These are phyloP conservation scores for Cabera pusaria DNA, from an alignment of 2,888 invertebrate species.

Conservation along the genomic window DNA sequence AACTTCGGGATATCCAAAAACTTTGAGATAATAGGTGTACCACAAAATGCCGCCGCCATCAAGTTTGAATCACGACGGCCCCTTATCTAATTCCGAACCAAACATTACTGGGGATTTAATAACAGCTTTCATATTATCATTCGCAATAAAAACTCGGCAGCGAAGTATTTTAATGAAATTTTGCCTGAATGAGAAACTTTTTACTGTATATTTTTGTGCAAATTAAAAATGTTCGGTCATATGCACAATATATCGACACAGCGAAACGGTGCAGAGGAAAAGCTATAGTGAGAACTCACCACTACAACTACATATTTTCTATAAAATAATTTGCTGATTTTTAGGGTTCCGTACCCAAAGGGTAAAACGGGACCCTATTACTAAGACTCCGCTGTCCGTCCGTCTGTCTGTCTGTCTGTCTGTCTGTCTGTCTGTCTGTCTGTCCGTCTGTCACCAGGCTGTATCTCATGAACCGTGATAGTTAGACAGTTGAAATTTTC, in stretches of 20 bases:
- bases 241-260: conserved; percentile 17
- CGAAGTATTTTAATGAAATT: conserved; percentile 27
- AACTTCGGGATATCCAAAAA: too few relatives aligned
- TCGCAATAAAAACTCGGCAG: conserved; percentile 23
- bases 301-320: too few relatives aligned
- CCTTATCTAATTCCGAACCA: conserved; percentile 22
- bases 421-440: too few relatives aligned
- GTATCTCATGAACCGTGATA: too few relatives aligned
- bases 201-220: conserved; percentile 24
- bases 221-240: conserved; percentile 27
- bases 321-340: too few relatives aligned
- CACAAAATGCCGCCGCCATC: conserved; percentile 17
- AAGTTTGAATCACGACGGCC: conserved; percentile 18
- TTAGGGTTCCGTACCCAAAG: too few relatives aligned
- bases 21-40: conserved; percentile 16
- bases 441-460: too few relatives aligned
- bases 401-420: too few relatives aligned
- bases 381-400: too few relatives aligned
- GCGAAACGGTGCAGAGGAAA: neutral
- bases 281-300: too few relatives aligned
- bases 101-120: conserved; percentile 25
- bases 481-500: too few relatives aligned
- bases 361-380: too few relatives aligned
- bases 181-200: conserved; percentile 24
- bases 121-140: conserved; percentile 25